Evolutionary conservation across 2,113 vertebrate species (phyloP).

Genomic region (Dasyurus viverrinus): DNA sequence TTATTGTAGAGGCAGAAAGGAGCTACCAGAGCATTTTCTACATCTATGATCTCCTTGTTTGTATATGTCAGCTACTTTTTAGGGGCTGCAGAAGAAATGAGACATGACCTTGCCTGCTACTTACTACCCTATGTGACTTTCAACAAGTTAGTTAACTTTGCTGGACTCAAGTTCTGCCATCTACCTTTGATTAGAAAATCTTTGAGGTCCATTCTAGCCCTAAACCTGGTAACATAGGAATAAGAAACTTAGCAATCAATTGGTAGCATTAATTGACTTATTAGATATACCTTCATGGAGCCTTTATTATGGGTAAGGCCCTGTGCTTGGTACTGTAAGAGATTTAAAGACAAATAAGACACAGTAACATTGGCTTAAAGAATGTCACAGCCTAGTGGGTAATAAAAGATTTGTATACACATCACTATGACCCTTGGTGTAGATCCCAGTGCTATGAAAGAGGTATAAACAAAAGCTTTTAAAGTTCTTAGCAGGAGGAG

Average conservation of each 20-base stretch:
- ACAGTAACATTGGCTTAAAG: not conserved
- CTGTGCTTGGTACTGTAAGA: not conserved
- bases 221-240: not conserved
- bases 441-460: not conserved
- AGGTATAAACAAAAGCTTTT: not conserved
- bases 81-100: not conserved
- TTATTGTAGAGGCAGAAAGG: not conserved
- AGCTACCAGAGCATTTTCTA: not conserved
- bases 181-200: not conserved
- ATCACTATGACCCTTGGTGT: not conserved
- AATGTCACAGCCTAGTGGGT: not conserved
- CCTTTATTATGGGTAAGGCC: not conserved
- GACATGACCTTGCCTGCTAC: not conserved
- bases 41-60: not conserved
- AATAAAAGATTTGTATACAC: not conserved
- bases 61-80: not conserved
- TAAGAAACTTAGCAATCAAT: not conserved
- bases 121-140: not conserved
- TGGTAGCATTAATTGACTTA: not conserved
- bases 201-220: not conserved
- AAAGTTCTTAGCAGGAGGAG: not conserved
- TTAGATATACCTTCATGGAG: not conserved
- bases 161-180: not conserved
- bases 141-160: not conserved
- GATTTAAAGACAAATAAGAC: not conserved